Base-by-base conservation (phyloP, 1,140 invertebrate genomes). In the Aphelenchoides avenae region DNA sequence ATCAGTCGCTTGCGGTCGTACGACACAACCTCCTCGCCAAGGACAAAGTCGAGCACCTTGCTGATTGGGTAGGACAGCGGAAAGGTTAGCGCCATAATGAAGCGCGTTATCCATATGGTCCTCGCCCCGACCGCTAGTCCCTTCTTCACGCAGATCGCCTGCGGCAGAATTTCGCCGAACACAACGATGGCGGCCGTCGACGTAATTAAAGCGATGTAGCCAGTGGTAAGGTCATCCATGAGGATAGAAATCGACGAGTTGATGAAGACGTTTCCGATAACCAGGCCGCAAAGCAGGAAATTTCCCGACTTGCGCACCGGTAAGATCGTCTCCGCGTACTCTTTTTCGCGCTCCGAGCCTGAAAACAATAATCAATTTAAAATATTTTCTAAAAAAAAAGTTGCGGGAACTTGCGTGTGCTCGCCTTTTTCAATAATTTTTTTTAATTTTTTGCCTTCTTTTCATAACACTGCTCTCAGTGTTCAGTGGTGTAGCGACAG, bases 1-100 rank as follows among this genome's bases (percentile, higher is more conserved):
- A 93, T 91, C 7, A 98, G 82, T 33, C 91, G 83, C 77, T 96
- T 91, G 54, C 92, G 83, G 75, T 92, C 91, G 80, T 95, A 97
- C 5, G 92, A 88, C 75, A 82, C 31, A 56, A 96, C 92, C 81
- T 97, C 92, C 79, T 29, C 20, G 22, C 92, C 91, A 1, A 95
- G 82, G 50, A 89, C 87, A 78, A 88, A 89, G 66, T 86, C 90
- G 52, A 95, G 80, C 13, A 93, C 72, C 60, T 87, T 86, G 75
- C 89, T 91, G 34, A 93, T 87, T 0, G 92, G 91, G 95, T 78
- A 0, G 91, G 91, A 56, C 88, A 91, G 1, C 92, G 96, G 11
- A 96, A 60, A 0, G 86, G 76, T 91, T 96, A 96, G 44, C 95
- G 91, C 15, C 89, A 79, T 79, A 41, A 96, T 91, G 15, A n/a